phyloP scores from a whole-genome alignment of 2,113 vertebrate genomes.

The Pogonocichla stellata region DNA sequence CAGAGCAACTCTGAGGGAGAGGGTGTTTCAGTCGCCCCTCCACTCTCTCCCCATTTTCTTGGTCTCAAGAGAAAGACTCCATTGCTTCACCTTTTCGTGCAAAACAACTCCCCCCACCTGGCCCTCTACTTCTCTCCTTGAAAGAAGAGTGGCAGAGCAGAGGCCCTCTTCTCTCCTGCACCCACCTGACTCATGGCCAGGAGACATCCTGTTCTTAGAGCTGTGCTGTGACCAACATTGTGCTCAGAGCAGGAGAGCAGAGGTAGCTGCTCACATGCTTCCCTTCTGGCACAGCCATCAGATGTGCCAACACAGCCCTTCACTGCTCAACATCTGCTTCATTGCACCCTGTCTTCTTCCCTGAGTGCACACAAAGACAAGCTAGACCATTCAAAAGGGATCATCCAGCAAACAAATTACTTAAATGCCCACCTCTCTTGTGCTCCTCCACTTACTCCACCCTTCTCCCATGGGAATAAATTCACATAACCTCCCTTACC shows the following conservation, averaged over 20 bases:
- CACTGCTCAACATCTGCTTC: background rate
- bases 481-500: background rate
- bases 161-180: background rate
- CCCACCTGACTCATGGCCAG: rapidly evolving
- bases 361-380: background rate
- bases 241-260: background rate
- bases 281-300: background rate
- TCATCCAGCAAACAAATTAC: background rate
- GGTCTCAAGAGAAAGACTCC: background rate
- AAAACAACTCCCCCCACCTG: rapidly evolving
- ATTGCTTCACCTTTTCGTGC: background rate
- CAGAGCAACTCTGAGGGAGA: background rate
- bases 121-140: background rate
- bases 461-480: background rate
- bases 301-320: background rate
- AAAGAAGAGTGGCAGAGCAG: background rate
- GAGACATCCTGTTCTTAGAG: background rate
- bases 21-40: background rate
- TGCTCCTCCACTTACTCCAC: background rate
- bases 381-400: background rate
- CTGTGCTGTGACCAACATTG: background rate
- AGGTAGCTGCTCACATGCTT: background rate
- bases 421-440: background rate
- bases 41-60: background rate
- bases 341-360: rapidly evolving